Base-by-base conservation (phyloP, 2,888 invertebrate genomes). In the Timandra comae region DNA sequence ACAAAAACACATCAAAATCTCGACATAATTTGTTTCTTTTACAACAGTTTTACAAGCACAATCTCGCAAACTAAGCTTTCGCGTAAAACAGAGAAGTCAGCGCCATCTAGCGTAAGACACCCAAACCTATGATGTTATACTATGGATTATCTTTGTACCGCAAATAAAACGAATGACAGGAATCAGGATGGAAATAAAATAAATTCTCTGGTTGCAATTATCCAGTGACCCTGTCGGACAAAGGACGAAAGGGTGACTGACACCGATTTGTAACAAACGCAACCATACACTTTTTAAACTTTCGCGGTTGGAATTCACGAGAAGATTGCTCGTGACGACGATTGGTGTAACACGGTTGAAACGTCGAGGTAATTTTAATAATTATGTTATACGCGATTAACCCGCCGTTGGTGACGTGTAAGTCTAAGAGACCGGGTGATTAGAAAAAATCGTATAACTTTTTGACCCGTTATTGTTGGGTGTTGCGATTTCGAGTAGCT, bases 121-220 rank as follows among this genome's bases (percentile, higher is more conserved):
- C 16, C 6, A 16, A 16, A 3, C 16, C 24, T 33, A 36, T 40
- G 39, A 30, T 30, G 12, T 24, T 27, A 10, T 10, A 7, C 10
- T 7, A n/a, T 19, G 34, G 30, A 34, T 35, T 22, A 33, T 33
- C 33, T 31, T 27, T 20, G 26, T 21, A 12, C 46, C 47, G 37
- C 51, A 51, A 56, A 57, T 58, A 57, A 50, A 63, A 59, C 51
- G 49, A 57, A 62, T 49, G 56, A 43, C 45, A 47, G 41, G 37
- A 60, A 54, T 62, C 56, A 49, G 46, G 50, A 41, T 31, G 37
- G 42, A 40, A 51, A 53, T 62, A 52, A 60, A 62, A 59, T 58
- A 50, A 61, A 65, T 56, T 56, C 52, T 38, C 40, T 46, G 44
- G 45, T 35, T 52, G 46, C 50, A 58, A 57, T 58, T 52, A 58